Conservation (phyloP, 2,888 invertebrate genomes). For the Dynastes hyllus region DNA sequence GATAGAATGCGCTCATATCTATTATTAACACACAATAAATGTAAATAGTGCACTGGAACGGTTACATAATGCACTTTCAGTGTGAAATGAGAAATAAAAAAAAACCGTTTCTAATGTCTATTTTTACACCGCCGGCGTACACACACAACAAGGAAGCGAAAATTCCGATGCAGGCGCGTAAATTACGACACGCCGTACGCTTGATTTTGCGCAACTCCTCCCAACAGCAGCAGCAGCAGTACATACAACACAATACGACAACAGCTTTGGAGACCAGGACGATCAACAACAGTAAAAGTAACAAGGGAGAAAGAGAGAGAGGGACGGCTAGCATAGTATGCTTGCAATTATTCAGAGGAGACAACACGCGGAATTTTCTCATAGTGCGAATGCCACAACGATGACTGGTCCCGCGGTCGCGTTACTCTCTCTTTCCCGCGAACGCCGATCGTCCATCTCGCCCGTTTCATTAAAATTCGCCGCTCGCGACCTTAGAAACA, state of each 20-base stretch:
- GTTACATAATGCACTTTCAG: conserved; percentile 7
- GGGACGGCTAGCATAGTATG: background rate
- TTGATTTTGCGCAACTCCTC: conserved; percentile 28
- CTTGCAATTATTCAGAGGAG: conserved; percentile 8
- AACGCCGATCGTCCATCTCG: background rate
- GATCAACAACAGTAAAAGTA: background rate
- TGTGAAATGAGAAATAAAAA: background rate
- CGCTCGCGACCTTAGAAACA: conserved; percentile 25
- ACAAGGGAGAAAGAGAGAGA: background rate
- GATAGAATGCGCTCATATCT: background rate
- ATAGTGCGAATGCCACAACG: conserved; percentile 26
- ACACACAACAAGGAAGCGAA: conserved; percentile 27
- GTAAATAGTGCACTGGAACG: conserved; percentile 1
- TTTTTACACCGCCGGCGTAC: background rate
- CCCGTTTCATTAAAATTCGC: conserved; percentile 29
- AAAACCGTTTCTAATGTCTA: background rate
- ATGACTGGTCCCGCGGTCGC: conserved; percentile 6
- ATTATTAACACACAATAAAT: background rate
- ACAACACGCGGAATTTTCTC: conserved; percentile 29
- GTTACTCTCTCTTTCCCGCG: conserved; percentile 3
- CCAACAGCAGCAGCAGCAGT: background rate
- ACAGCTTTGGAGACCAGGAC: background rate
- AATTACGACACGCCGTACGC: conserved; percentile 25
- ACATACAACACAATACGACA: background rate
- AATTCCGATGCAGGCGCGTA: conserved; percentile 31